Base-by-base conservation (phyloP, 2,888 invertebrate genomes). In the Masnerella sp. region DNA sequence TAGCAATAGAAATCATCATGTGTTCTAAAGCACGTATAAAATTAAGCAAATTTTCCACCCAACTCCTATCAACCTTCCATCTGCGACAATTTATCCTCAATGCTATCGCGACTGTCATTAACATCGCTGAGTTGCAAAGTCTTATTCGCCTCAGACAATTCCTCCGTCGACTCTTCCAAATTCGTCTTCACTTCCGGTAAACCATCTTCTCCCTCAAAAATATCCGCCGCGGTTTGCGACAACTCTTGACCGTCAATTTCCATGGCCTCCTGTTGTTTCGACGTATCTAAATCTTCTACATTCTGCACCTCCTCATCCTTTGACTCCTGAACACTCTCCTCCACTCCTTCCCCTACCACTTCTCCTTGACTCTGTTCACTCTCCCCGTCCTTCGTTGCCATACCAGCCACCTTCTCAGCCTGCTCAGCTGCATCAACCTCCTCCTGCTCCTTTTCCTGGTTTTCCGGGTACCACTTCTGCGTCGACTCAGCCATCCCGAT, bases 21-120 rank as follows among this genome's bases (percentile, higher is more conserved):
- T 32, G 4, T 40, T 32, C 5, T 25, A 45, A 58, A 25, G n/a
- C 22, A 34, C 36, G 25, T 36, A 59, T 45, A 34, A 40, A 17
- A 38, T 38, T 30, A 14, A 17, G 15, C 9, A 9, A 4, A 32
- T n/a, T 9, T 4, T 32, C 8, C n/a, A 11, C 3, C 2, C n/a
- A 42, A 12, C 5, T 5, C n/a, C 15, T 36, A 34, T 83, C 64
- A 87, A 59, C 87, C 87, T 25, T 87, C 87, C 84, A 87, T 87
- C 54, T 85, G 85, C 36, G 86, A 86, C 11, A 87, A 79, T 74
- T 87, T 86, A 30, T 85, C 85, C 65, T 87, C 87, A 11, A 87
- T 79, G 62, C 87, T 87, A 17, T 87, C 87, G 49, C 86, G 85
- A 51, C 85, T 87, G 51, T 87, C 87, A 22, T 82, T 84, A 4